These are phyloP conservation scores for Rhagoletis pomonella DNA, from an alignment of 1,140 invertebrate genomes.

Conservation along the genomic window DNA sequence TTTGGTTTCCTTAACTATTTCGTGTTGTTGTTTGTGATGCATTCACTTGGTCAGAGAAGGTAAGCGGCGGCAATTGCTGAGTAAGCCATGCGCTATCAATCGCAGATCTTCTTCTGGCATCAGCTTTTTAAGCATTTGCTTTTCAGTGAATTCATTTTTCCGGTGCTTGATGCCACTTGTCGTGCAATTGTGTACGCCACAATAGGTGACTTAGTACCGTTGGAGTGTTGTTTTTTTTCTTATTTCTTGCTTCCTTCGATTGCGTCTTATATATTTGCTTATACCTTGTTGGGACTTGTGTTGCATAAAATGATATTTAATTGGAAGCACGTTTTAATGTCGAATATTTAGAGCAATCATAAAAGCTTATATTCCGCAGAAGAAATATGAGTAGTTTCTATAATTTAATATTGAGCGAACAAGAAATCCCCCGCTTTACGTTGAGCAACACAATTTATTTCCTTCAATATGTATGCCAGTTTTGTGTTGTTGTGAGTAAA, in stretches of 20 bases:
- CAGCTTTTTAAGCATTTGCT: neutral
- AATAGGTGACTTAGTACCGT: neutral
- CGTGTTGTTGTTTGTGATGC: neutral
- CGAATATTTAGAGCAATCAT: neutral
- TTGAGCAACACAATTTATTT: too few species aligned
- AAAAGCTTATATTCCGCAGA: neutral
- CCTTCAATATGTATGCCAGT: too few species aligned
- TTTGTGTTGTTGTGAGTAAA: too few species aligned
- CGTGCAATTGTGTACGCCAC: neutral
- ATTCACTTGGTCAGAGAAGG: neutral
- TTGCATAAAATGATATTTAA: neutral
- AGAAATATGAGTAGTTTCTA: neutral
- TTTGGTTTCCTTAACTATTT: neutral
- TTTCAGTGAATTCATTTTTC: slow-evolving; percentile 26
- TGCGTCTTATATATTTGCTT: neutral
- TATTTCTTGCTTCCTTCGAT: neutral
- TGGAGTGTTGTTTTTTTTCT: neutral
- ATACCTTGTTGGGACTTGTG: neutral
- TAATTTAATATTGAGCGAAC: too few species aligned
- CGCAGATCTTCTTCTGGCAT: neutral
- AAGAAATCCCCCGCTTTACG: too few species aligned
- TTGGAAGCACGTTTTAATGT: neutral
- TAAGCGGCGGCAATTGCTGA: neutral
- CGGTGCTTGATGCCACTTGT: slow-evolving; percentile 14
- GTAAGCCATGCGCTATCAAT: slow-evolving; percentile 1